These are phyloP conservation scores for Centroberyx gerrardi DNA, from an alignment of 2,797 vertebrate genomes.

Conservation along the genomic window DNA sequence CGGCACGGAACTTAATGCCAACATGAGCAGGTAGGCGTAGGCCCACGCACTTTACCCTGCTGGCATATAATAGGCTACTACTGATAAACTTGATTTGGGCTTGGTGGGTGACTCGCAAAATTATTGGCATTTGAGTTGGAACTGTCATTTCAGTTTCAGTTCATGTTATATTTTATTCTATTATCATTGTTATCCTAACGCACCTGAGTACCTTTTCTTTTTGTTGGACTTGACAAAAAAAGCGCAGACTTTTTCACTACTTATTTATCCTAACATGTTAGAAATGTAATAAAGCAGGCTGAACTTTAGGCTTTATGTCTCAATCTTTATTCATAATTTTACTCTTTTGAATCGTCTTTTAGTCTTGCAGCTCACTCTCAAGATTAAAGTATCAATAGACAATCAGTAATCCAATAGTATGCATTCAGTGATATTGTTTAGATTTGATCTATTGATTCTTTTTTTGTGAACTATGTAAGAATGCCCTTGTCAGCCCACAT, in stretches of 20 bases:
- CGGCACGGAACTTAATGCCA: slow-evolving; percentile 83
- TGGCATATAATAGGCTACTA: too few species aligned
- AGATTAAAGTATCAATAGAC: background rate
- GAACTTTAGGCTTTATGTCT: background rate
- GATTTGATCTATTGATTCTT: too few species aligned
- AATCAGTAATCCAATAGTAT: background rate
- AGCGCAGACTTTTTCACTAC: too few species aligned
- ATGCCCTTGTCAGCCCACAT: slow-evolving; percentile 15
- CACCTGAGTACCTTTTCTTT: too few species aligned
- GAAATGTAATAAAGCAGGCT: too few species aligned
- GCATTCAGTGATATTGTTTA: background rate
- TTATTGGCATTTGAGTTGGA: too few species aligned
- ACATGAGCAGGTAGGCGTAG: slow-evolving; percentile 85
- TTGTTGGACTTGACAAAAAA: too few species aligned
- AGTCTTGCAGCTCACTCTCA: background rate
- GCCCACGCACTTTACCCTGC: too few species aligned
- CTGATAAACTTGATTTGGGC: too few species aligned
- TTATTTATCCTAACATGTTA: too few species aligned
- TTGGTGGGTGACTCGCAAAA: too few species aligned
- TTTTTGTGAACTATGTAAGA: background rate
- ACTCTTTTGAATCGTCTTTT: background rate
- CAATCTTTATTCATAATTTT: too few species aligned
- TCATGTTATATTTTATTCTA: background rate
- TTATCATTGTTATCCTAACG: background rate
- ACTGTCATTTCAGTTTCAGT: background rate